phyloP scores from a whole-genome alignment of 2,113 vertebrate species.

The Cardinalis cardinalis region DNA sequence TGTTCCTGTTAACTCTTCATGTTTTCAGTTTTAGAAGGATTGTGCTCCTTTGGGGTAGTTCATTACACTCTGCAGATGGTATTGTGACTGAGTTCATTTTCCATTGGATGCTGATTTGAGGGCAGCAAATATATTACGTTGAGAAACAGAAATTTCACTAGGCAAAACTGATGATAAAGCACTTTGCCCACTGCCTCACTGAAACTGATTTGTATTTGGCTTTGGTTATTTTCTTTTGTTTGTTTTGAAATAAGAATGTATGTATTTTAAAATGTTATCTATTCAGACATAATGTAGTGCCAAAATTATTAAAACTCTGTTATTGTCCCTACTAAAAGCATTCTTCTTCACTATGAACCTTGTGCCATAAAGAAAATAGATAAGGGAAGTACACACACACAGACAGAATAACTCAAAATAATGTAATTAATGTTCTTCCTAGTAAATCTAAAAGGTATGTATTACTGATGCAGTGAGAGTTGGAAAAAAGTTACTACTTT shows the following conservation, averaged over 20 bases:
- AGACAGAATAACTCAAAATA: neutral
- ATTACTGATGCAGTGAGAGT: neutral
- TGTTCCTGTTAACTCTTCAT: neutral
- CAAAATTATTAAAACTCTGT: neutral
- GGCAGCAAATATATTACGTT: neutral
- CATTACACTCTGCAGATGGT: neutral
- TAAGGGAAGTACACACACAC: neutral
- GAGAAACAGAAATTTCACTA: neutral
- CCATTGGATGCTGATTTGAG: neutral
- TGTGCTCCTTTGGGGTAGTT: neutral
- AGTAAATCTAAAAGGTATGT: neutral
- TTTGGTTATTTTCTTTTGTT: neutral
- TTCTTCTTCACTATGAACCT: neutral
- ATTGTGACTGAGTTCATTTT: constrained; percentile 24
- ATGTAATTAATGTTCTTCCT: neutral
- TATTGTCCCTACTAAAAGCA: neutral
- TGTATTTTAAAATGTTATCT: neutral
- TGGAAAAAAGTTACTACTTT: neutral
- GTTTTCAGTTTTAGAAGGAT: constrained; percentile 1
- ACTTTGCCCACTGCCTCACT: neutral
- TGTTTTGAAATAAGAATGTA: neutral
- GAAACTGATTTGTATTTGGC: neutral
- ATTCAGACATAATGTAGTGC: neutral
- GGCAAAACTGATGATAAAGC: neutral
- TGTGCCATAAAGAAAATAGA: neutral